Conservation (phyloP, 2,888 invertebrate species). For the Netelia melanura region DNA sequence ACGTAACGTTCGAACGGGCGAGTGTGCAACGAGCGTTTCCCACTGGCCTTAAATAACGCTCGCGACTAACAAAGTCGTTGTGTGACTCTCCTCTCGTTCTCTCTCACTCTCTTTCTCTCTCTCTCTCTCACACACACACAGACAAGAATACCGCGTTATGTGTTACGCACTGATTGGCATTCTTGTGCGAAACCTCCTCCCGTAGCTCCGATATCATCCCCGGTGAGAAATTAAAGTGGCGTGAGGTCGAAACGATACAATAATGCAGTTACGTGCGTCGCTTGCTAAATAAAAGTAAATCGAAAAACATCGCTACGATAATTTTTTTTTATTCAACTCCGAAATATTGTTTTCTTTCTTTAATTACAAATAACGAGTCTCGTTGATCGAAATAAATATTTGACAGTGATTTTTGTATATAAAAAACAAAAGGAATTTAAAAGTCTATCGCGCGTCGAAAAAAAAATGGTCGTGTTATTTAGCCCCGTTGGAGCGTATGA, state of each 20-base stretch:
- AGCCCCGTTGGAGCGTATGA: background rate
- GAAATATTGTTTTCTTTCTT: background rate
- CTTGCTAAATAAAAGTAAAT: background rate
- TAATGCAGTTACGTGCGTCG: background rate
- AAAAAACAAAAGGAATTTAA: background rate
- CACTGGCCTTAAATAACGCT: constrained; percentile 66
- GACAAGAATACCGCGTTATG: background rate
- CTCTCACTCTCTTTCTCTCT: constrained; percentile 2
- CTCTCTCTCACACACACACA: background rate
- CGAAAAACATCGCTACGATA: background rate
- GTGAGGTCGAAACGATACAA: background rate
- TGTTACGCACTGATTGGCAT: constrained; percentile 65
- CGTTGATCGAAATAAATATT: background rate
- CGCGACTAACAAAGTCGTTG: constrained; percentile 47
- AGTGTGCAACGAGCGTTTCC: constrained; percentile 48
- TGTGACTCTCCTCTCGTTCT: background rate
- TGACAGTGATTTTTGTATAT: no score
- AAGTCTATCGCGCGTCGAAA: background rate
- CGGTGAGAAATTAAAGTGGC: constrained; percentile 6
- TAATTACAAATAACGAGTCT: background rate
- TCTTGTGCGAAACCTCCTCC: constrained; percentile 45
- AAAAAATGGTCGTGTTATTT: background rate
- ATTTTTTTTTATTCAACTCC: background rate
- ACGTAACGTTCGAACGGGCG: constrained; percentile 53
- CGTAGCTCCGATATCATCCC: constrained; percentile 45